Percentiles rank a stretch among this genome's conserved stretches.
Conservation (phyloP, 2,113 vertebrate species). For the Brachyhypopomus occidentalis region DNA sequence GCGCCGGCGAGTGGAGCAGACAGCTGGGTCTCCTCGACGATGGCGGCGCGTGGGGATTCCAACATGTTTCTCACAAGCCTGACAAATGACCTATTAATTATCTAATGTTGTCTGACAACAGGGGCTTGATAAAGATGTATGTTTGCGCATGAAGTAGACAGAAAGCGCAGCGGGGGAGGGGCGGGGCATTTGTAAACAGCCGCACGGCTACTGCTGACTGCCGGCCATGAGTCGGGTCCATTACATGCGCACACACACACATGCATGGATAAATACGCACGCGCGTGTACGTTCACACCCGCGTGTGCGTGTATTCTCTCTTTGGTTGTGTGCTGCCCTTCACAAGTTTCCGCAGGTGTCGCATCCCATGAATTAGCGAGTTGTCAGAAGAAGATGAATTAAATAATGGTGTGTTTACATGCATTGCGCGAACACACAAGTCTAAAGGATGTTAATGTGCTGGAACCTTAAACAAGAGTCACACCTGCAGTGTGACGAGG, state of each 20-base stretch:
- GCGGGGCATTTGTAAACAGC: slow-evolving; percentile 7
- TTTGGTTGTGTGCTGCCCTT: too few relatives aligned
- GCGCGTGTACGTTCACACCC: too few relatives aligned
- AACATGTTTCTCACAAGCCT: slow-evolving; percentile 95
- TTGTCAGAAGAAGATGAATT: too few relatives aligned
- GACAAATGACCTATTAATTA: slow-evolving; percentile 99
- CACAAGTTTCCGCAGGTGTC: too few relatives aligned
- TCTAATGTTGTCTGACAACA: slow-evolving; percentile 99
- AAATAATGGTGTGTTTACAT: too few relatives aligned
- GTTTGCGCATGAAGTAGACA: slow-evolving; percentile 78
- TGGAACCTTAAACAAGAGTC: slow-evolving; percentile 87
- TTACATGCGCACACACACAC: neutral
- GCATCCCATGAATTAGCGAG: too few relatives aligned
- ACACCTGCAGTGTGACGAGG: slow-evolving; percentile 85
- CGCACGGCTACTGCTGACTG: slow-evolving; percentile 15
- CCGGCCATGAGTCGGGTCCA: neutral
- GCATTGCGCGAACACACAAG: neutral
- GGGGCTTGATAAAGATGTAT: slow-evolving; percentile 99
- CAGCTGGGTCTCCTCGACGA: slow-evolving; percentile 86
- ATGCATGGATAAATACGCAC: slow-evolving; percentile 14
- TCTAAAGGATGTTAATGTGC: slow-evolving; percentile 37
- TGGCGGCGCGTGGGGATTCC: slow-evolving; percentile 93
- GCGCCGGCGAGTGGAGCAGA: slow-evolving; percentile 62
- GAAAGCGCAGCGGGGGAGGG: slow-evolving; percentile 29
- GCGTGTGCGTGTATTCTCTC: too few relatives aligned